phyloP scores from a whole-genome alignment of 2,797 vertebrate genomes.

The Melopsittacus undulatus region DNA sequence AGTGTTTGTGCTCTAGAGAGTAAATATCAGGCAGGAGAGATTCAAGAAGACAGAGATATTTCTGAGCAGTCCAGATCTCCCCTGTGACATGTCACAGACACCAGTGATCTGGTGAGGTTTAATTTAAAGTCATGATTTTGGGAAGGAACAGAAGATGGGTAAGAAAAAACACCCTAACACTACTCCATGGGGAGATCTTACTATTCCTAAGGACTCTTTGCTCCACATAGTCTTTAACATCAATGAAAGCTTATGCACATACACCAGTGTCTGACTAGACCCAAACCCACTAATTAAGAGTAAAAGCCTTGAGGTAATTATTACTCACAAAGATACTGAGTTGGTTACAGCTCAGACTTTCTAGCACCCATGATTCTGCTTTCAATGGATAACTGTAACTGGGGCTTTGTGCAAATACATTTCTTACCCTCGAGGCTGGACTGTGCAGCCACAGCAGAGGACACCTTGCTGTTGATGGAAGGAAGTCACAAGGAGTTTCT shows the following conservation, averaged over 20 bases:
- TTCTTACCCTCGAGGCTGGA: neutral
- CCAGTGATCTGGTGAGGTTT: neutral
- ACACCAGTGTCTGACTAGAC: neutral
- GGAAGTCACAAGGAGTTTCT: neutral
- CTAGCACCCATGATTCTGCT: neutral
- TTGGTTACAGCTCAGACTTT: neutral
- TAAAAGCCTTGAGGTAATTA: constrained; percentile 19
- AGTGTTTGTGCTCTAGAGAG: neutral
- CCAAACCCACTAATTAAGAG: neutral
- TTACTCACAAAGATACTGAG: neutral
- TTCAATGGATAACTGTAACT: neutral
- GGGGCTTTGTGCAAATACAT: neutral
- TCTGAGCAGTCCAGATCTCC: neutral
- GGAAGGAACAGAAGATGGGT: neutral
- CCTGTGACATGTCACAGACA: neutral
- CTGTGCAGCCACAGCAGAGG: neutral
- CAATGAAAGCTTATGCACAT: neutral
- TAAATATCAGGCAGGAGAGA: neutral
- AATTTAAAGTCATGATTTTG: neutral
- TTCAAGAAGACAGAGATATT: neutral
- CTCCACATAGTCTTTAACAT: neutral
- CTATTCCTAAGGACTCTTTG: neutral
- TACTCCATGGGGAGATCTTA: neutral
- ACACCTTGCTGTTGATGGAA: neutral
- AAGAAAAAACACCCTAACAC: neutral